Conservation (phyloP, 2,797 vertebrate species). For the Crenuchus spilurus region DNA sequence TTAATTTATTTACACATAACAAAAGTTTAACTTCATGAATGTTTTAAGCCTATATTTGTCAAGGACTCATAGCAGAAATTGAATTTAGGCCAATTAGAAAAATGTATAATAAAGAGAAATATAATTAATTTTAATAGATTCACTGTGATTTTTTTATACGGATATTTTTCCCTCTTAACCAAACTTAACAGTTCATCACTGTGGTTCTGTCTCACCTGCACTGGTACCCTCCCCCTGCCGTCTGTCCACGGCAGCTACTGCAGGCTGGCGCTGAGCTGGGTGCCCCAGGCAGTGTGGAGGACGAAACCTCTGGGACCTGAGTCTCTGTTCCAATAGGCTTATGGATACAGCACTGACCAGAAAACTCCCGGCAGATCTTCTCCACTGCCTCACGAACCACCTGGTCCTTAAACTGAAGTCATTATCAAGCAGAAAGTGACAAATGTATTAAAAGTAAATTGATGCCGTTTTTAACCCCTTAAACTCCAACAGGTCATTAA, state of each 20-base stretch:
- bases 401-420: slow-evolving; percentile 89
- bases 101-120: no score
- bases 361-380: slow-evolving; percentile 90
- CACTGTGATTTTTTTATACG: no score
- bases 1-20: no score
- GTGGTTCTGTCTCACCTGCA: slow-evolving; percentile 83
- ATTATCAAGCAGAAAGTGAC: neutral
- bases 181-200: neutral
- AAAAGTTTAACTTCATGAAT: no score
- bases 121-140: no score
- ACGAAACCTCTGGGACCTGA: slow-evolving; percentile 73
- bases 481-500: no score
- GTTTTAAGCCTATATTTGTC: no score
- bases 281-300: slow-evolving; percentile 69
- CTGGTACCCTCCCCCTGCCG: slow-evolving; percentile 90
- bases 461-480: no score
- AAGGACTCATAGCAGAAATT: no score
- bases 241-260: slow-evolving; percentile 84
- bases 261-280: slow-evolving; percentile 87
- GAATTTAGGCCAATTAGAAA: no score
- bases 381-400: slow-evolving; percentile 93
- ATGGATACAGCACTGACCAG: slow-evolving; percentile 85
- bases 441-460: no score
- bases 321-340: slow-evolving; percentile 73
- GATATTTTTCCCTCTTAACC: neutral